Evolutionary conservation across 2,888 invertebrate species (phyloP).

Genomic region (Eurois occulta): DNA sequence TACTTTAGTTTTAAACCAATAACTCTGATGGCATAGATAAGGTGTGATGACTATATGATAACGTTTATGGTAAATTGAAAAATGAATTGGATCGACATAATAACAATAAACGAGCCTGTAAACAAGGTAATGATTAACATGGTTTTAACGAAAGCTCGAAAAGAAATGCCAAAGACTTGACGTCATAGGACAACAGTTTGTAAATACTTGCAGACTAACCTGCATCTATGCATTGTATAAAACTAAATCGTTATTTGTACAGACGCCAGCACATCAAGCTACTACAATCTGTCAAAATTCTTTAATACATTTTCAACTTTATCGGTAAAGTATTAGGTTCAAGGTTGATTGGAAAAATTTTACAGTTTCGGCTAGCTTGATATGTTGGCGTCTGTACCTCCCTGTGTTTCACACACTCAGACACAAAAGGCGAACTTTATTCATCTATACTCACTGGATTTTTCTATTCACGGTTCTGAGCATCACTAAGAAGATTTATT

Average conservation of each 20-base stretch:
- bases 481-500: not conserved
- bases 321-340: too few species aligned
- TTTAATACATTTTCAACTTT: too few species aligned
- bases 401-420: too few species aligned
- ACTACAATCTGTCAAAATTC: too few species aligned
- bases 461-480: not conserved
- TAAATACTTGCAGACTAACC: too few species aligned
- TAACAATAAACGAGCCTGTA: not conserved
- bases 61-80: not conserved
- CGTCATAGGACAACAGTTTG: not conserved
- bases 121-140: not conserved
- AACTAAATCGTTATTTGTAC: too few species aligned
- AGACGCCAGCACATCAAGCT: too few species aligned
- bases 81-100: not conserved
- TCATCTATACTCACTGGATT: not conserved
- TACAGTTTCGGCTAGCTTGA: too few species aligned
- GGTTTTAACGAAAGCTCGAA: not conserved
- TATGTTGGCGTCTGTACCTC: too few species aligned
- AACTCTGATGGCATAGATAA: not conserved
- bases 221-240: too few species aligned
- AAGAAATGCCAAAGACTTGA: not conserved
- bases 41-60: not conserved
- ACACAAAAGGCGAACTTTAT: not conserved
- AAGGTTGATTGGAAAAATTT: too few species aligned
- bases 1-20: not conserved